Percentiles rank a stretch among this genome's conserved stretches.
Conservation (phyloP, 2,113 vertebrate genomes). For the Diadophis punctatus region DNA sequence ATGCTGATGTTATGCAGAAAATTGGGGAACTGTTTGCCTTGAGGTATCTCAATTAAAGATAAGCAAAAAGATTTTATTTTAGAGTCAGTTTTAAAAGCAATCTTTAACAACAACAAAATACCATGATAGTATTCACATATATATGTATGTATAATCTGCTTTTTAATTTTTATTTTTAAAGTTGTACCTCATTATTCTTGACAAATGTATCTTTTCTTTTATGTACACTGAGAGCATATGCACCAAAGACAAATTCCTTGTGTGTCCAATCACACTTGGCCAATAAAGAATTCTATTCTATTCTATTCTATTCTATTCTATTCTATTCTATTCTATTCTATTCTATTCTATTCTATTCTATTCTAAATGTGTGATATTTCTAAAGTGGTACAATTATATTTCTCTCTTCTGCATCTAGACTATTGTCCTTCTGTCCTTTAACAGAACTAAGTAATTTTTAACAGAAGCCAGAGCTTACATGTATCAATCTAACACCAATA, state of each 20-base stretch:
- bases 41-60: constrained; percentile 70
- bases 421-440: neutral
- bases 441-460: neutral
- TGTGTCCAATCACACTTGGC: too few species aligned
- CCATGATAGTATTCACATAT: neutral
- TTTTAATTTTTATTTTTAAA: too few species aligned
- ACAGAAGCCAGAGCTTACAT: neutral
- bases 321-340: too few species aligned
- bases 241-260: too few species aligned
- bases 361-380: neutral
- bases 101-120: neutral
- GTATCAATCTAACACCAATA: neutral
- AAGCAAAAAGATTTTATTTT: neutral
- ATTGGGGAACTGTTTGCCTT: constrained; percentile 93
- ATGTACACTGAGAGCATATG: too few species aligned
- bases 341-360: too few species aligned
- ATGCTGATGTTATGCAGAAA: constrained; percentile 96
- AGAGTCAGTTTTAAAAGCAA: neutral
- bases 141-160: neutral
- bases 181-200: too few species aligned
- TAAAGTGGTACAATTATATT: neutral
- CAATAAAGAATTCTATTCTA: too few species aligned
- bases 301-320: too few species aligned
- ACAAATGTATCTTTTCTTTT: too few species aligned
- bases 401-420: neutral